Conservation (phyloP, 2,113 vertebrate genomes). For the Myrmecobius fasciatus region DNA sequence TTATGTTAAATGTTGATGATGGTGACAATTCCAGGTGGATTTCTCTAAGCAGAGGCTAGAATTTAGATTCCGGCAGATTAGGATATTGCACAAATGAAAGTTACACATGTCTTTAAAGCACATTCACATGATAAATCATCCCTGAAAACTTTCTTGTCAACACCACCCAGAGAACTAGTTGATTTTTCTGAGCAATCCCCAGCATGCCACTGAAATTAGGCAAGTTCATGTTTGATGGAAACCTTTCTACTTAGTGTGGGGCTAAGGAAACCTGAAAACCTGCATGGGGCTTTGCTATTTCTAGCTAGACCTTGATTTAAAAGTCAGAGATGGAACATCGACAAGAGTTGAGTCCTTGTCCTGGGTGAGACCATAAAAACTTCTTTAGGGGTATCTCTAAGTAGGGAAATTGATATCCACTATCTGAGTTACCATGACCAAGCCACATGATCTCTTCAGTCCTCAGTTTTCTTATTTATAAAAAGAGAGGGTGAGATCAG, state of each 20-base stretch:
- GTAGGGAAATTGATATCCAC: not conserved
- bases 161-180: slow-evolving; percentile 45
- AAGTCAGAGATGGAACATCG: slow-evolving; percentile 52
- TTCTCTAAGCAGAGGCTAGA: slow-evolving; percentile 72
- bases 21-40: slow-evolving; percentile 76
- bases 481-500: not conserved
- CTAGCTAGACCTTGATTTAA: slow-evolving; percentile 29
- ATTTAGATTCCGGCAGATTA: slow-evolving; percentile 69
- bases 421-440: not conserved
- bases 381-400: slow-evolving; percentile 45
- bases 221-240: not conserved
- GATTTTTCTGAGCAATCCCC: slow-evolving; percentile 8
- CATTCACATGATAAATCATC: slow-evolving; percentile 45
- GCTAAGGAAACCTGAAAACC: not conserved
- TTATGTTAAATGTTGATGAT: slow-evolving; percentile 77
- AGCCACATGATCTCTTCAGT: not conserved
- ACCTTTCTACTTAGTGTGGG: not conserved
- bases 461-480: not conserved
- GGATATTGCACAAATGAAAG: slow-evolving; percentile 73
- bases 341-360: slow-evolving; percentile 35
- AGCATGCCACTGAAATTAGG: not conserved
- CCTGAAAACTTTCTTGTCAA: slow-evolving; percentile 65
- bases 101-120: slow-evolving; percentile 9
- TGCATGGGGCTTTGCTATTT: slow-evolving; percentile 19
- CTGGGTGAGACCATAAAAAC: slow-evolving; percentile 26